These are phyloP conservation scores for Lamprologus lemairii DNA, from an alignment of 2,113 vertebrate species.

Conservation along the genomic window DNA sequence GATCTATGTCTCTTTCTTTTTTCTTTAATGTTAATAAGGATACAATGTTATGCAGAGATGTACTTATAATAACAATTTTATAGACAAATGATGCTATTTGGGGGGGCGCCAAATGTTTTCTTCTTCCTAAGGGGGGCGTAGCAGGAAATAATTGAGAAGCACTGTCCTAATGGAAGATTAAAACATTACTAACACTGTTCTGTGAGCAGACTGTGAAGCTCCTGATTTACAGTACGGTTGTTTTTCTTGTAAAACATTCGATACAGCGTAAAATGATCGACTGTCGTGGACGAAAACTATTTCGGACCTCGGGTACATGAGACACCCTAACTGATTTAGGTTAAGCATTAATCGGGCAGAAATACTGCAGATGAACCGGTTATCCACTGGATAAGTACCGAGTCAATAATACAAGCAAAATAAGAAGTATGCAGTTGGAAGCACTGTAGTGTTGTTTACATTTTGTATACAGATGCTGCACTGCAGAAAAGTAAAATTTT, in stretches of 20 bases:
- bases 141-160: not conserved
- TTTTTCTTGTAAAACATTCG: not conserved
- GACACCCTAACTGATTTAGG: not conserved
- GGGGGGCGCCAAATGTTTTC: not conserved
- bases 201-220: not conserved
- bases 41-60: not conserved
- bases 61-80: not conserved
- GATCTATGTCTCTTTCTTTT: accelerated
- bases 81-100: not conserved
- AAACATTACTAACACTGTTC: not conserved
- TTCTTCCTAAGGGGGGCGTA: not conserved
- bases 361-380: not conserved
- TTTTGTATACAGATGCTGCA: not conserved
- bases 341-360: not conserved
- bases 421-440: not conserved
- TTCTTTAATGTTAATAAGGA: not conserved
- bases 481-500: not conserved
- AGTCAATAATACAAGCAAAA: not conserved
- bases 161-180: not conserved
- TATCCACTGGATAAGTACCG: accelerated
- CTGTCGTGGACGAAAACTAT: not conserved
- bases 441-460: not conserved
- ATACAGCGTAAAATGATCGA: accelerated
- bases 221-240: not conserved
- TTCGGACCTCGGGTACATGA: accelerated